Percentiles rank a stretch among this genome's conserved stretches.
Evolutionary conservation across 2,888 invertebrate genomes (phyloP).

Genomic region (Phania funesta): DNA sequence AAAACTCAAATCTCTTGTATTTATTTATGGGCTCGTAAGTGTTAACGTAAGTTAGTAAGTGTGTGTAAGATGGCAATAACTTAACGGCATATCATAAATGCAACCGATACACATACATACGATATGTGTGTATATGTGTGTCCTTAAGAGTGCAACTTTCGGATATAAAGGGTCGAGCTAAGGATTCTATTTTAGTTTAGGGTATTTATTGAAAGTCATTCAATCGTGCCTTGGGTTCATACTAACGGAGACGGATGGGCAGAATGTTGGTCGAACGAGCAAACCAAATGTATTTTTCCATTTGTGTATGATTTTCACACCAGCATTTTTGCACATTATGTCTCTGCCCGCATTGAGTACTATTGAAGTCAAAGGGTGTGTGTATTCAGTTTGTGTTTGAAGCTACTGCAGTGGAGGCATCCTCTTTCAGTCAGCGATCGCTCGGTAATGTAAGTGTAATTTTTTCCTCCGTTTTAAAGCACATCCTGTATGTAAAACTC

Average conservation of each 20-base stretch:
- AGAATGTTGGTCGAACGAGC: background rate
- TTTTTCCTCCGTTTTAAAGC: background rate
- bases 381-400: conserved; percentile 1
- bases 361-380: background rate
- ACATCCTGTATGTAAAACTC: conserved; percentile 4
- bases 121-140: background rate
- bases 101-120: background rate
- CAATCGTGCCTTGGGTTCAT: background rate
- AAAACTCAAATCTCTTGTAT: conserved; percentile 2
- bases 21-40: background rate
- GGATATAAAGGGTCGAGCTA: conserved; percentile 19
- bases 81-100: conserved; percentile 6
- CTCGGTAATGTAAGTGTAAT: background rate
- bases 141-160: conserved; percentile 14
- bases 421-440: conserved; percentile 36
- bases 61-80: background rate
- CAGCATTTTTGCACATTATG: background rate
- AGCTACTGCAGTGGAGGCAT: conserved; percentile 45
- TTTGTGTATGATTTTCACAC: background rate
- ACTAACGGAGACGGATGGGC: background rate
- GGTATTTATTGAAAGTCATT: conserved; percentile 26
- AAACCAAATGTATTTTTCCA: conserved; percentile 5
- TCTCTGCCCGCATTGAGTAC: background rate
- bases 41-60: background rate
- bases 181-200: conserved; percentile 6